Base-by-base conservation (phyloP, 2,888 invertebrate genomes). In the Trissolcus japonicus region DNA sequence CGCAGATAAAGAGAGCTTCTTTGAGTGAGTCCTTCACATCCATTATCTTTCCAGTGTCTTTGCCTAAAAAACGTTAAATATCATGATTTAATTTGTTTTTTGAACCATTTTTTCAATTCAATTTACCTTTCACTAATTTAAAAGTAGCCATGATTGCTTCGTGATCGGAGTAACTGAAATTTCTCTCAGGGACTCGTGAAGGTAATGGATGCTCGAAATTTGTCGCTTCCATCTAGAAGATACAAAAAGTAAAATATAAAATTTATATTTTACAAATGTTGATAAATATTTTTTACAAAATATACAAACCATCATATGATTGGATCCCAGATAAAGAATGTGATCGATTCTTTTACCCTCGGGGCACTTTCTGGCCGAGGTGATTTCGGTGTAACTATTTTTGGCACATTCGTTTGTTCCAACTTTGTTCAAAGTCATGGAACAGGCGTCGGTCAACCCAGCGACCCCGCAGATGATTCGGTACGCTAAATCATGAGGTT, bases 301-400 rank as follows among this genome's bases (percentile, higher is more conserved):
- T 21, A 13, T 19, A 14, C 7, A 21, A 57, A 88, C 89, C 80
- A 85, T 84, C 54, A 82, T 80, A 43, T 84, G 80, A 16, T 86
- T 83, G 19, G 88, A 88, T 46, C 90, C 88, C 78, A 90, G 91
- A 86, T 93, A 96, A 82, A 98, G 90, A 80, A 99, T 94, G 88
- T 98, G 97, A 90, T 99, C 99, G 81, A 99, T 97, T 76, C 98
- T 92, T 87, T 96, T 95, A 16, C 98, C 98, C 50, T 92, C 90
- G 0, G 95, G 94, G 62, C 90, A 90, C 11, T 88, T 87, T 68
- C 91, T 90, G 1, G 91, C 90, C 61, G 90, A 83, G 55, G 89
- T 90, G 0, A 90, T 87, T 63, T 92, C 89, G 0, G 96, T 94
- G 86, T 97, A 99, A 81, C 95, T 95, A 88, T 99, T 99, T 79